Evolutionary conservation across 1,140 invertebrate species (phyloP).

Genomic region (Drosophila subpulchrella): DNA sequence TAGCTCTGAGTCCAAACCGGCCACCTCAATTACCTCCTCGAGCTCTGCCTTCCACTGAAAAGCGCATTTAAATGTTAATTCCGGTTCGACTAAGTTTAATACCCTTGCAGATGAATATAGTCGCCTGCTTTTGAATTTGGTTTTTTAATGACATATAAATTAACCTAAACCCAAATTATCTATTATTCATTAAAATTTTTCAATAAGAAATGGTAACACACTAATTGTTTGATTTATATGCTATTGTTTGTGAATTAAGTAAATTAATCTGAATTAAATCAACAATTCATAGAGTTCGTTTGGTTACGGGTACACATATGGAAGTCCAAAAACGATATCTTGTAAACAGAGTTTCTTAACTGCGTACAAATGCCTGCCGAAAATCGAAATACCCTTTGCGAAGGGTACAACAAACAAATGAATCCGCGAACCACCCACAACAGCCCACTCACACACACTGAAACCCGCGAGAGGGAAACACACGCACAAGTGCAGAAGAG

Average conservation of each 20-base stretch:
- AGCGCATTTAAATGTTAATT: neutral
- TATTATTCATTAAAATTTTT: too few species aligned
- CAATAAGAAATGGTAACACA: too few species aligned
- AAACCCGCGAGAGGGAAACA: neutral
- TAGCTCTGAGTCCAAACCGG: slow-evolving; percentile 94
- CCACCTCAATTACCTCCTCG: slow-evolving; percentile 97
- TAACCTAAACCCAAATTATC: too few species aligned
- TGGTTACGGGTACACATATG: too few species aligned
- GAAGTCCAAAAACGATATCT: too few species aligned
- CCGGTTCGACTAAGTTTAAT: neutral
- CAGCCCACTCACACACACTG: slow-evolving; percentile 19
- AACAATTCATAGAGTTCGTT: too few species aligned
- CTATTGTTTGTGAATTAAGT: too few species aligned
- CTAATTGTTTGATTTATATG: too few species aligned
- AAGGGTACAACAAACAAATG: slow-evolving; percentile 9
- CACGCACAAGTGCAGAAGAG: slow-evolving; percentile 12
- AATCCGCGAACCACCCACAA: slow-evolving; percentile 25
- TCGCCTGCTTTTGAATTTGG: neutral
- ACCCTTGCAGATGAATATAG: neutral
- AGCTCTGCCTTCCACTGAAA: slow-evolving; percentile 95
- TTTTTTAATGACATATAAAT: too few species aligned
- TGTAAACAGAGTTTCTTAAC: neutral
- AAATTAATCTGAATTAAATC: too few species aligned
- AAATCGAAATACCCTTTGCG: neutral
- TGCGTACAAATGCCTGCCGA: neutral